These are phyloP conservation scores for Leucophora obtusa DNA, from an alignment of 2,888 invertebrate genomes.

Conservation along the genomic window DNA sequence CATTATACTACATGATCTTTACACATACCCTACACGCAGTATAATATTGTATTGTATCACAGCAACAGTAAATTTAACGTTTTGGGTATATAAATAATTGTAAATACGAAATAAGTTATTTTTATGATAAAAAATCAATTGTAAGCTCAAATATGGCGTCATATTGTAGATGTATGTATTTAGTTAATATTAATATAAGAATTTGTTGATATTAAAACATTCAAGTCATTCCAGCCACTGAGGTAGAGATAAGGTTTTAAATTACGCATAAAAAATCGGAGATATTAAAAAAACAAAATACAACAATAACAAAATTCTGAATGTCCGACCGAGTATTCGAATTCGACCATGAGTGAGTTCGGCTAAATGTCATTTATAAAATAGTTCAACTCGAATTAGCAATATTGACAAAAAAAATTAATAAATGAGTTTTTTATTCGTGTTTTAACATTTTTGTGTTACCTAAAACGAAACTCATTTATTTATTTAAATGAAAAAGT, in stretches of 20 bases:
- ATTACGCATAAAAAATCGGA: constrained; percentile 29
- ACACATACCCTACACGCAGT: constrained; percentile 12
- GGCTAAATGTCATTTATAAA: too few species aligned
- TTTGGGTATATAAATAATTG: background rate
- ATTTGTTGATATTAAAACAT: constrained; percentile 14
- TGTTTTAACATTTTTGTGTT: too few species aligned
- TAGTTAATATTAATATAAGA: constrained; percentile 4
- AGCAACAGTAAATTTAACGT: too few species aligned
- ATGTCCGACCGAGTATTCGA: too few species aligned
- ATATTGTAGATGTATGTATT: constrained; percentile 16
- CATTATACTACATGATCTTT: too few species aligned
- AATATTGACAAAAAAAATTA: too few species aligned
- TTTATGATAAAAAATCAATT: background rate
- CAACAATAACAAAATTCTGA: background rate
- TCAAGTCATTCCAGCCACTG: constrained; percentile 32
- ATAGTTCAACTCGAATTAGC: too few species aligned
- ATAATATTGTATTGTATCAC: too few species aligned
- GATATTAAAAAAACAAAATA: constrained; percentile 1
- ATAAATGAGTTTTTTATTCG: too few species aligned
- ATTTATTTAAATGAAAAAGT: too few species aligned
- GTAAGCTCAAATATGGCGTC: constrained; percentile 23
- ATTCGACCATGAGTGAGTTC: too few species aligned
- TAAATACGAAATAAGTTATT: background rate
- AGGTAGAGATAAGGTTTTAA: constrained; percentile 41
- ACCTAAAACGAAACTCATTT: too few species aligned